These are phyloP conservation scores for Syngnathus scovelli DNA, from an alignment of 2,113 vertebrate species.

Conservation along the genomic window DNA sequence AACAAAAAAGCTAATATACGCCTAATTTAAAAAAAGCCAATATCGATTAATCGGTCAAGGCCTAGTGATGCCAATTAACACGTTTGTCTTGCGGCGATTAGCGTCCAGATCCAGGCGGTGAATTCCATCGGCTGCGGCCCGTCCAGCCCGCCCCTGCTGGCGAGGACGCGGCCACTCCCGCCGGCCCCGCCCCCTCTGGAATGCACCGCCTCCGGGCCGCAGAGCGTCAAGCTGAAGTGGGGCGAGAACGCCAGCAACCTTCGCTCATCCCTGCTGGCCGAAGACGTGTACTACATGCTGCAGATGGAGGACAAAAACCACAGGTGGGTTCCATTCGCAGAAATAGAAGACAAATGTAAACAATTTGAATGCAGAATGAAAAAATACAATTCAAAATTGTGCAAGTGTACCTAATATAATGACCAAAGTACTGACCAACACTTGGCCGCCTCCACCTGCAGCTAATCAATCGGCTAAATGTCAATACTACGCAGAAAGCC, in stretches of 20 bases:
- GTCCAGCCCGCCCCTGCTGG: slow-evolving; percentile 78
- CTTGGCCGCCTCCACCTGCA: slow-evolving; percentile 5
- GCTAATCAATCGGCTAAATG: slow-evolving; percentile 19
- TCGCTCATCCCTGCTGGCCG: slow-evolving; percentile 68
- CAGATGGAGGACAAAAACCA: slow-evolving; percentile 93
- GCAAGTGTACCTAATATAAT: neutral
- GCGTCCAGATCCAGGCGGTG: slow-evolving; percentile 88
- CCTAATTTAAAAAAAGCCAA: no score
- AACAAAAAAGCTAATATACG: no score
- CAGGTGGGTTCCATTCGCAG: slow-evolving; percentile 66
- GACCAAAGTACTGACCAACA: neutral
- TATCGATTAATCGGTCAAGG: no score
- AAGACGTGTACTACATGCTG: slow-evolving; percentile 84
- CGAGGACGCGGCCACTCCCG: slow-evolving; percentile 86
- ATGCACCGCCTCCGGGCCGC: slow-evolving; percentile 88
- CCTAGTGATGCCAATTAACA: no score
- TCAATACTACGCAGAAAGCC: slow-evolving; percentile 34
- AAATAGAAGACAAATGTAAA: no score
- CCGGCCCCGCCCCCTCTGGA: slow-evolving; percentile 89
- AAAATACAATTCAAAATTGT: neutral
- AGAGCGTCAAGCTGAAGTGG: slow-evolving; percentile 97
- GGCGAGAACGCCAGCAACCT: slow-evolving; percentile 79
- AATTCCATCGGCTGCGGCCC: slow-evolving; percentile 89
- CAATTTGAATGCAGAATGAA: no score
- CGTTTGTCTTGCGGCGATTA: neutral